phyloP scores from a whole-genome alignment of 2,888 invertebrate species.

The Pristionchus exspectatus region DNA sequence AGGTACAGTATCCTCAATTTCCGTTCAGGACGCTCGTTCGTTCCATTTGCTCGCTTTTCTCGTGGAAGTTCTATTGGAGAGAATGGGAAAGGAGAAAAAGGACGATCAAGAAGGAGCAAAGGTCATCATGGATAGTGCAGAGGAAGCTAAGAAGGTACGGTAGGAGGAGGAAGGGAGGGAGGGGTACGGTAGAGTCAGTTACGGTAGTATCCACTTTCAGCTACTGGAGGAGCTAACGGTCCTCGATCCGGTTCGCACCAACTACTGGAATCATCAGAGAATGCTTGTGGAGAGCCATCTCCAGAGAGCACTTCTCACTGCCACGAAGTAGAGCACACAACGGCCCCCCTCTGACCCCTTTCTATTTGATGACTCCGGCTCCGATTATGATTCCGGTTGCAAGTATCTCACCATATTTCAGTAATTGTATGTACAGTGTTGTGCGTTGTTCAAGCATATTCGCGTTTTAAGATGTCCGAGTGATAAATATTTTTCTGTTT shows the following conservation, averaged over 20 bases:
- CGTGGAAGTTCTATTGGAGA: slow-evolving; percentile 69
- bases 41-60: slow-evolving; percentile 61
- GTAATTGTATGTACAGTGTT: slow-evolving; percentile 25
- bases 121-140: slow-evolving; percentile 59
- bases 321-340: not conserved
- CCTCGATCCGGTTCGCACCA: slow-evolving; percentile 73
- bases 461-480: not conserved
- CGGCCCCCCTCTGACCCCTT: not conserved
- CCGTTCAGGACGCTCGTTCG: slow-evolving; percentile 36
- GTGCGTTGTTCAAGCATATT: not conserved
- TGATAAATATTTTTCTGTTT: not conserved
- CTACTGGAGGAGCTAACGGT: slow-evolving; percentile 66
- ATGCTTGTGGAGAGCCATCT: slow-evolving; percentile 59
- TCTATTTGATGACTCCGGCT: not conserved
- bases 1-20: slow-evolving; percentile 6
- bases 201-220: slow-evolving; percentile 57
- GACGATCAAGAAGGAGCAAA: slow-evolving; percentile 53
- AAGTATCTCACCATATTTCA: not conserved
- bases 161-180: slow-evolving; percentile 12
- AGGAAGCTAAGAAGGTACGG: slow-evolving; percentile 63
- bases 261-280: slow-evolving; percentile 73
- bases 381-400: not conserved
- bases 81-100: slow-evolving; percentile 62
- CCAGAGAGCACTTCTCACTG: slow-evolving; percentile 53
- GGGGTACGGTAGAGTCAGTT: not conserved